Evolutionary conservation across 2,113 vertebrate genomes (phyloP).

Genomic region (Prolemur simus): DNA sequence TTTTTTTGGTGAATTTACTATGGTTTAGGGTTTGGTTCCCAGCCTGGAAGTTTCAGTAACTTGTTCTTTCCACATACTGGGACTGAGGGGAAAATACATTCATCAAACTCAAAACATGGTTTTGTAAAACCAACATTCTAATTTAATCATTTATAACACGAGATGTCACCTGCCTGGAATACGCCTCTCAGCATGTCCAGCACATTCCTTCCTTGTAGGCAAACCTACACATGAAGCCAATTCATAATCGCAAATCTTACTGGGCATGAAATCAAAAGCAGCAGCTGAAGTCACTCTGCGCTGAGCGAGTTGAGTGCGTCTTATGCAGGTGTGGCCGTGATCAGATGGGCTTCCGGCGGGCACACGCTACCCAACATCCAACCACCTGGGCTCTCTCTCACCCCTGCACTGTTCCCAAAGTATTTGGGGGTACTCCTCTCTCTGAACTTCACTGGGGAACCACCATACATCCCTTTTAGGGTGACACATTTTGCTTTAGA

Average conservation of each 20-base stretch:
- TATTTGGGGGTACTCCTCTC: not conserved
- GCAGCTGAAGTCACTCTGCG: not conserved
- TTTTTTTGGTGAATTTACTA: not conserved
- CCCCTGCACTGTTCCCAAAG: not conserved
- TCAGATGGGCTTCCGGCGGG: not conserved
- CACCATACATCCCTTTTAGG: not conserved
- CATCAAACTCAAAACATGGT: not conserved
- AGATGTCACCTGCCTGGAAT: slow-evolving; percentile 1
- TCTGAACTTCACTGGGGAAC: not conserved
- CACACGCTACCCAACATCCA: not conserved
- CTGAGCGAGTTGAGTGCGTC: not conserved
- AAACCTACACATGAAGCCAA: not conserved
- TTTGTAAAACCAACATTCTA: not conserved
- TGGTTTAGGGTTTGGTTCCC: not conserved
- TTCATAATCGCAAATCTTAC: not conserved
- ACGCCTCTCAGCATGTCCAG: not conserved
- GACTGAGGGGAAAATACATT: not conserved
- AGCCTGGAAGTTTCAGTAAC: not conserved
- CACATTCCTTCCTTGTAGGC: slow-evolving; percentile 21
- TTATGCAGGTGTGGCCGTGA: too few species aligned
- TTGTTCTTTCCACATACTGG: not conserved
- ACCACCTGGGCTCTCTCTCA: not conserved
- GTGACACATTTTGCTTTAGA: not conserved
- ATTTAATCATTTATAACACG: not conserved
- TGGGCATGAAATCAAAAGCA: slow-evolving; percentile 30